These are phyloP conservation scores for Ahaetulla prasina DNA, from an alignment of 2,113 vertebrate species.

Conservation along the genomic window DNA sequence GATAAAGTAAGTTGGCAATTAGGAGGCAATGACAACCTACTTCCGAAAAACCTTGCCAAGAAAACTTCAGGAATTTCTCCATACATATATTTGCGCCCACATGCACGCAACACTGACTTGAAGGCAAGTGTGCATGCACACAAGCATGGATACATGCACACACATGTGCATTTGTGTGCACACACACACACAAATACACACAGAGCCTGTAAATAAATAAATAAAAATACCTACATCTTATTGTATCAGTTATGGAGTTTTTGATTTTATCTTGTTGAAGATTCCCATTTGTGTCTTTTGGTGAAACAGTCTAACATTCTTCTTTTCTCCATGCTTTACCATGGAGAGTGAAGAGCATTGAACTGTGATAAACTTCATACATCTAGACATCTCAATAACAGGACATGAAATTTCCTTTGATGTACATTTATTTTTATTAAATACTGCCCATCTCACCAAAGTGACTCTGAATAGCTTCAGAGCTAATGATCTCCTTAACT, in stretches of 20 bases:
- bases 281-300: neutral
- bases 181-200: too few relatives aligned
- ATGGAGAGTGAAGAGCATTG: neutral
- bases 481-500: neutral
- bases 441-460: neutral
- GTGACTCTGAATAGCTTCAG: neutral
- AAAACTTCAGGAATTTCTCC: neutral
- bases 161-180: too few relatives aligned
- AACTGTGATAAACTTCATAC: neutral
- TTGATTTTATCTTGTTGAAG: neutral
- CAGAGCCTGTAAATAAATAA: neutral
- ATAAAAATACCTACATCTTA: neutral
- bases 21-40: neutral
- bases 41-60: neutral
- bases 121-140: neutral
- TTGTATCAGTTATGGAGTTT: neutral
- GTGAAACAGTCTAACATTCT: neutral
- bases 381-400: neutral
- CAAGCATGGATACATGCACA: too few relatives aligned
- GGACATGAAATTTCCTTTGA: neutral
- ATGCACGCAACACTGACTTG: neutral
- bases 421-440: neutral
- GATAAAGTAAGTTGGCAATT: neutral
- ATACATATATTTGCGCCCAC: neutral
- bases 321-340: neutral